phyloP scores from a whole-genome alignment of 2,888 invertebrate species.

The Synanthedon myopaeformis region DNA sequence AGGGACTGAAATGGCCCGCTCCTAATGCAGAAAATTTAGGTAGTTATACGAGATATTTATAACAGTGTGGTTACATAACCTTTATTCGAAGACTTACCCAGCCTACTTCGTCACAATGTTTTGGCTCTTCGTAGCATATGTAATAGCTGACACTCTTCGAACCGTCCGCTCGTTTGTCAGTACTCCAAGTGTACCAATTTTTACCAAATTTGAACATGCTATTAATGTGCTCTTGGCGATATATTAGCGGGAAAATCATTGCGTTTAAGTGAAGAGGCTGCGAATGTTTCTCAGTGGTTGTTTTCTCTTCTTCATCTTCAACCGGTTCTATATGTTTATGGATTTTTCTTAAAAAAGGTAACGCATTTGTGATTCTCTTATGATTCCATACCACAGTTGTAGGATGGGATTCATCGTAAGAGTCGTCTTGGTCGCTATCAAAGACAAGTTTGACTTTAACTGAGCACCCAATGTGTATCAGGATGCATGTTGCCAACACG shows the following conservation, averaged over 20 bases:
- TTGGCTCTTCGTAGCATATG: constrained; percentile 58
- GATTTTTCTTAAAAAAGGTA: constrained; percentile 38
- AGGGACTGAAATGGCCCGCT: constrained; percentile 43
- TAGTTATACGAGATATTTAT: not conserved
- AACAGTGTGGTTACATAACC: not conserved
- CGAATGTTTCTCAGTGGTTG: constrained; percentile 30
- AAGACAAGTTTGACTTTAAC: constrained; percentile 57
- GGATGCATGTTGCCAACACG: constrained; percentile 20
- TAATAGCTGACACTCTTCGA: constrained; percentile 49
- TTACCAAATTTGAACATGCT: constrained; percentile 62
- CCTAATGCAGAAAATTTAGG: constrained; percentile 21
- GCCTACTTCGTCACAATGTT: constrained; percentile 56
- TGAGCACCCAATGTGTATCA: constrained; percentile 23
- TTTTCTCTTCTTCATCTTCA: constrained; percentile 32
- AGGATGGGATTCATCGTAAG: constrained; percentile 29
- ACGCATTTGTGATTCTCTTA: constrained; percentile 20
- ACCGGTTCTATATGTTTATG: constrained; percentile 23
- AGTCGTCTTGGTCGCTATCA: constrained; percentile 51
- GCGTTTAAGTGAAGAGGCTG: constrained; percentile 50
- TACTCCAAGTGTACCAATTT: constrained; percentile 62
- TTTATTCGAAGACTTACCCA: constrained; percentile 35
- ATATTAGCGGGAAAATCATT: constrained; percentile 53
- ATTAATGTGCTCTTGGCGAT: constrained; percentile 50
- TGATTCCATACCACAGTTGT: constrained; percentile 29
- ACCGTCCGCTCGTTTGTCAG: constrained; percentile 47